phyloP scores from a whole-genome alignment of 2,797 vertebrate species.

The Eupleurogrammus muticus region DNA sequence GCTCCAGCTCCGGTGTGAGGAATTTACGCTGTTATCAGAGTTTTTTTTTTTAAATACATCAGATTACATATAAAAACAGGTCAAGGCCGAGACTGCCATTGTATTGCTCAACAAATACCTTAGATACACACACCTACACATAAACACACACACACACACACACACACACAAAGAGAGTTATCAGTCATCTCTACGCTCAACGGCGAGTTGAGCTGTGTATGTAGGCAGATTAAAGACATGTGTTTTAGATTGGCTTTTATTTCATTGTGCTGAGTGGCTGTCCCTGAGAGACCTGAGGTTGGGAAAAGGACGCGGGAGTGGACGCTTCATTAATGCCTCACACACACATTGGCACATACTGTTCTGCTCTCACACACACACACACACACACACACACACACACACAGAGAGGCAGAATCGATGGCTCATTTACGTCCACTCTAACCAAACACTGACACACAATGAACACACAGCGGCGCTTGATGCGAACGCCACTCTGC shows the following conservation, averaged over 20 bases:
- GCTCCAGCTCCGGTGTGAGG: conserved; percentile 14
- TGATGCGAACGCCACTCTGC: conserved; percentile 65
- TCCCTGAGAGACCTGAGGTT: conserved; percentile 68
- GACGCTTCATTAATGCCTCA: conserved; percentile 65
- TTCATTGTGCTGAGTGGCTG: conserved; percentile 67
- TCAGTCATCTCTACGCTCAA: conserved; percentile 58
- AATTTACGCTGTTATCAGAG: conserved; percentile 48
- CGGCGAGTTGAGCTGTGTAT: conserved; percentile 49
- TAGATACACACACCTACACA: conserved; percentile 1
- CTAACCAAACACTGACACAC: conserved; percentile 47
- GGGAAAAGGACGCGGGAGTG: conserved; percentile 46
- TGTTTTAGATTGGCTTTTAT: conserved; percentile 73
- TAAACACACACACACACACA: conserved; percentile 25
- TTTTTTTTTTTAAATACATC: conserved; percentile 51
- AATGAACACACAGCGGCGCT: conserved; percentile 39
- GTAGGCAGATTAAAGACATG: conserved; percentile 61
- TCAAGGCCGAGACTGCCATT: conserved; percentile 45
- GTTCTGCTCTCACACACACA: conserved; percentile 16
- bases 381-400: conserved; percentile 21
- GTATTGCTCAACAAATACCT: conserved; percentile 48
- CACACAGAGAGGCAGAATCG: conserved; percentile 29
- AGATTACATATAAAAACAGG: conserved; percentile 55
- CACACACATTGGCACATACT: conserved; percentile 41
- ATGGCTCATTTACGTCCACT: conserved; percentile 71
- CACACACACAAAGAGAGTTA: conserved; percentile 24